Evolutionary conservation across 2,888 invertebrate species (phyloP), one percentile per base, ranked within the genome.

Genomic region (Gandaritis pyraliata): DNA sequence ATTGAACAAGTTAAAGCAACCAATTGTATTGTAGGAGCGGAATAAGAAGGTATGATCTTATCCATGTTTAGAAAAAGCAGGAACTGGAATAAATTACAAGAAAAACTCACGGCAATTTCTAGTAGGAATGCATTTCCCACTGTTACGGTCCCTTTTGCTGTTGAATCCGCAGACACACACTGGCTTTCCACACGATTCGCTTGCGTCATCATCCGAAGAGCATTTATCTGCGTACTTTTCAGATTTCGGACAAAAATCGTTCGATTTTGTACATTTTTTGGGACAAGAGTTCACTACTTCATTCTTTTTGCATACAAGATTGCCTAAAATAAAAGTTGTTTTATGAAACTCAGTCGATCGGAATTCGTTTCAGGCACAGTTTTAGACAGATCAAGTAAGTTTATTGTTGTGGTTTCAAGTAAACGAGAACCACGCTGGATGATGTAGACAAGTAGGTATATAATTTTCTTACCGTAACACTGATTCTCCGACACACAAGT

Each of bases 131-230:
- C 78, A 84, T 6, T 72, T 76, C 13, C 75, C 77, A 57, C 77
- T 80, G 0, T 70, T 65, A 39, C 3, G 2, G 23, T 45, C 69
- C n/a, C 77, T 73, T 18, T 75, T 73, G 43, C 67, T 61, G 68
- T 82, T 80, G 53, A 81, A 80, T 6, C 61, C 51, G 45, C 83
- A 84, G 48, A 71, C 74, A 64, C 84, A 84, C 5, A 58, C 70
- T 0, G 79, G 68, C 10, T 45, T 16, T 15, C 46, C 58, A 23
- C 66, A 67, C 1, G 39, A 4, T 15, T 38, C 33, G 12, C 11
- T 16, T 38, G 18, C n/a, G 1, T 38, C 30, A 38, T 39, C 41
- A 0, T 38, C 18, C n/a, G 43, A 8, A 5, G 72, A 69, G 46
- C 76, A 77, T 0, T 12, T 58, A 10, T 49, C 50, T 10, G 53